Percentiles rank a stretch among this genome's conserved stretches.
Conservation (phyloP, 2,888 invertebrate genomes). For the Oscheius sp. region DNA sequence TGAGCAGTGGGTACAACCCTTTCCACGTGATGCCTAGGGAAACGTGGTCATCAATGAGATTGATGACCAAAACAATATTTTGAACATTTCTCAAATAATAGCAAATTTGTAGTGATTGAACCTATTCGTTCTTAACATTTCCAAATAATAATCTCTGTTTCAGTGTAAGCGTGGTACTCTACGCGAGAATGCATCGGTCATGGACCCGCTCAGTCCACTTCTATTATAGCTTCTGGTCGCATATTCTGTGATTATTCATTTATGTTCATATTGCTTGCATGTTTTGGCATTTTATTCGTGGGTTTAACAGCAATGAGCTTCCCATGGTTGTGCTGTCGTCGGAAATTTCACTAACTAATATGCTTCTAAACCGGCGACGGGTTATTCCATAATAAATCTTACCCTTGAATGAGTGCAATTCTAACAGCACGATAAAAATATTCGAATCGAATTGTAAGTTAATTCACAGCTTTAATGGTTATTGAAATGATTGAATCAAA, state of each 20-base stretch:
- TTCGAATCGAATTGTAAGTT: no score
- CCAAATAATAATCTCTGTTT: not conserved
- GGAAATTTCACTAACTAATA: no score
- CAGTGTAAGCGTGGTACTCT: not conserved
- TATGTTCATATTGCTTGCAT: no score
- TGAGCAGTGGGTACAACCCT: not conserved
- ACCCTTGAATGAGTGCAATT: not conserved
- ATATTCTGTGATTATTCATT: not conserved
- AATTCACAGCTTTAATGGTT: not conserved
- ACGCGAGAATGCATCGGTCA: not conserved
- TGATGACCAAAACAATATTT: not conserved
- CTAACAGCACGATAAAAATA: not conserved
- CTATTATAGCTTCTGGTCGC: slow-evolving; percentile 1
- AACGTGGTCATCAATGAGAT: not conserved
- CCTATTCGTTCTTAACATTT: not conserved
- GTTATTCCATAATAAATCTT: not conserved
- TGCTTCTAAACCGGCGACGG: not conserved
- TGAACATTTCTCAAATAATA: slow-evolving; percentile 12
- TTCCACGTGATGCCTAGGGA: slow-evolving; percentile 7
- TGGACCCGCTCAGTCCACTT: not conserved
- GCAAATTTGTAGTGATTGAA: not conserved
- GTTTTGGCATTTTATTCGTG: not conserved
- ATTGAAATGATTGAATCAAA: not conserved
- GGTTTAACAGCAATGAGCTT: not conserved
- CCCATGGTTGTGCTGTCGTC: slow-evolving; percentile 4